Conservation (phyloP, 2,888 invertebrate genomes). For the Serripes groenlandicus region DNA sequence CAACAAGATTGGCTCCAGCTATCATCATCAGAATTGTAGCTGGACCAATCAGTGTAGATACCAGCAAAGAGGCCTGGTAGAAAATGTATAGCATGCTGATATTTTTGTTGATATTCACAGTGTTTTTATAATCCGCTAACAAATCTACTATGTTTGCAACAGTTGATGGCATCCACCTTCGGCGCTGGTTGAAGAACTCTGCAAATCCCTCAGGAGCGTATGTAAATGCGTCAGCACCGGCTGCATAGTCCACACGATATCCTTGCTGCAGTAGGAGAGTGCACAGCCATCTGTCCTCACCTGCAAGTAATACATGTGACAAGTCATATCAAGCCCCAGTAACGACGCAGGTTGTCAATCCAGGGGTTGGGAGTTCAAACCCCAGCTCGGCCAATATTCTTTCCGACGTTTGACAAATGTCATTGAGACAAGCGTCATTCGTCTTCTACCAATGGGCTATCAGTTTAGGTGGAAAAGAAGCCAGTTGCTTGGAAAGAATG, state of each 20-base stretch:
- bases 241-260: conserved; percentile 82
- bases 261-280: conserved; percentile 81
- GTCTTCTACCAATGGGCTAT: too few relatives aligned
- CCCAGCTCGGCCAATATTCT: too few relatives aligned
- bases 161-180: conserved; percentile 83
- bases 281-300: conserved; percentile 84
- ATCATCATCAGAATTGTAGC: conserved; percentile 85
- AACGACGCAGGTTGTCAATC: too few relatives aligned
- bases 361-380: too few relatives aligned
- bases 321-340: too few relatives aligned
- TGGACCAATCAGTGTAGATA: conserved; percentile 95
- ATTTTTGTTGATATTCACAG: conserved; percentile 98
- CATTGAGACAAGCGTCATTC: too few relatives aligned
- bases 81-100: conserved; percentile 90
- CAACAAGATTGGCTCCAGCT: conserved; percentile 81
- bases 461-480: too few relatives aligned
- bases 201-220: conserved; percentile 81
- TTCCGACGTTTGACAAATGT: too few relatives aligned
- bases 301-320: too few relatives aligned
- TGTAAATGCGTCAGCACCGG: conserved; percentile 81
- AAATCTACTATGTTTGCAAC: conserved; percentile 82
- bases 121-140: conserved; percentile 93
- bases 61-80: conserved; percentile 90
- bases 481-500: too few relatives aligned
- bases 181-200: conserved; percentile 82